Evolutionary conservation across 1,140 invertebrate genomes (phyloP).

Genomic region (Euura saliciscinereae): DNA sequence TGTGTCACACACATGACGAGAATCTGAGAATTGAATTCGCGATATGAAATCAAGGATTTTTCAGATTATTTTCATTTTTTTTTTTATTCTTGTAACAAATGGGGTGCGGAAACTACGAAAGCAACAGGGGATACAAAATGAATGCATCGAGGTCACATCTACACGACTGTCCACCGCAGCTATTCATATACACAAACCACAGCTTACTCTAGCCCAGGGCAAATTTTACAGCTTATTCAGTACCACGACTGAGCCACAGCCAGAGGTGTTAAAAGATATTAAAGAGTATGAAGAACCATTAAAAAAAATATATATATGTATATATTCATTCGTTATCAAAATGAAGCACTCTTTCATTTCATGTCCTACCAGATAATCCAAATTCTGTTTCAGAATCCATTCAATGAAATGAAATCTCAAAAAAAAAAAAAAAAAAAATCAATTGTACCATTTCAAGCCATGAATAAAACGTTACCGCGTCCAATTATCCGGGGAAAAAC

Average conservation of each 20-base stretch:
- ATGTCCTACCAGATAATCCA: no score
- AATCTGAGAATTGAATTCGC: no score
- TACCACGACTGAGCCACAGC: neutral
- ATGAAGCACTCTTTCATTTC: no score
- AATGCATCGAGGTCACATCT: constrained; percentile 42
- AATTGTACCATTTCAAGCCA: no score
- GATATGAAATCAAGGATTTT: no score
- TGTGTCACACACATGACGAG: no score
- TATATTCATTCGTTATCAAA: no score
- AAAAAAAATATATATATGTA: neutral
- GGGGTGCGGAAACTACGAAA: constrained; percentile 19
- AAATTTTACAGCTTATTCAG: constrained; percentile 5
- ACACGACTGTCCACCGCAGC: constrained; percentile 30
- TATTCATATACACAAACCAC: constrained; percentile 25
- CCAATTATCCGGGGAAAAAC: no score
- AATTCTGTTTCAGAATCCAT: no score
- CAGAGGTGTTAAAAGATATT: neutral
- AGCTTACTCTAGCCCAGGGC: constrained; percentile 30
- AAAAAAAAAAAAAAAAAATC: no score
- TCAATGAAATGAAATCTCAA: neutral
- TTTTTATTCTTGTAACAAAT: neutral
- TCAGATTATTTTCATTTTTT: neutral
- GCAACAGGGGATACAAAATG: constrained; percentile 24
- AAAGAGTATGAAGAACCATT: neutral
- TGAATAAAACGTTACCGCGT: no score